Conservation (phyloP, 2,113 vertebrate genomes). For the Thalassarche chlororhynchos region DNA sequence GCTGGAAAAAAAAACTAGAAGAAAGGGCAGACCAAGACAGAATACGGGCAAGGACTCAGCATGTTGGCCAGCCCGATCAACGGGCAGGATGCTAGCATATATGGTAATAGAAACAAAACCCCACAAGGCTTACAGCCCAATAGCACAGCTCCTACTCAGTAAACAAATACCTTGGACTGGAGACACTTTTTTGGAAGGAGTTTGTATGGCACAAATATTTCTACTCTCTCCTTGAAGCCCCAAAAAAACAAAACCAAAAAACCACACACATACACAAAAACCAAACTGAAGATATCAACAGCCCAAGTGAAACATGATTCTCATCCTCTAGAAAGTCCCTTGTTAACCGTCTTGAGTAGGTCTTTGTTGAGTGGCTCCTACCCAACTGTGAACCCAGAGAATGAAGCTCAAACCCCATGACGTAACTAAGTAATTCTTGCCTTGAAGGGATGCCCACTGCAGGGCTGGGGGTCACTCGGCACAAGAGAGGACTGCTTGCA, state of each 20-base stretch:
- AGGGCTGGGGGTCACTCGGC: not conserved
- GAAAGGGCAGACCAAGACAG: not conserved
- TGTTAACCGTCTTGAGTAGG: not conserved
- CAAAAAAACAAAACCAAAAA: not conserved
- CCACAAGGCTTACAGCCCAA: not conserved
- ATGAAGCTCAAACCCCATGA: not conserved
- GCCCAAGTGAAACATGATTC: not conserved
- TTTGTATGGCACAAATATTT: not conserved
- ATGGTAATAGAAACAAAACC: not conserved
- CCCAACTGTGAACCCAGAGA: not conserved
- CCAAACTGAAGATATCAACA: rapidly evolving
- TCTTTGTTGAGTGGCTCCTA: not conserved
- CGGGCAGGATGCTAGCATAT: not conserved
- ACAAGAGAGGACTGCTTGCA: not conserved
- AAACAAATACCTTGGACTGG: not conserved
- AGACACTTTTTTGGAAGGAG: not conserved
- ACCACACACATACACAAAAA: not conserved
- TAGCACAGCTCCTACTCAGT: not conserved
- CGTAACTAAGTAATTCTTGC: not conserved
- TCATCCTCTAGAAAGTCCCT: not conserved
- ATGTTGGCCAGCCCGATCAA: not conserved
- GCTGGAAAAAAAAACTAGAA: not conserved
- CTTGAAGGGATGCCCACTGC: not conserved
- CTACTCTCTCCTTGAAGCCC: not conserved
- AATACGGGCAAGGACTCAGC: not conserved